Conservation (phyloP, 2,113 vertebrate genomes). For the Stigmatopora argus region DNA sequence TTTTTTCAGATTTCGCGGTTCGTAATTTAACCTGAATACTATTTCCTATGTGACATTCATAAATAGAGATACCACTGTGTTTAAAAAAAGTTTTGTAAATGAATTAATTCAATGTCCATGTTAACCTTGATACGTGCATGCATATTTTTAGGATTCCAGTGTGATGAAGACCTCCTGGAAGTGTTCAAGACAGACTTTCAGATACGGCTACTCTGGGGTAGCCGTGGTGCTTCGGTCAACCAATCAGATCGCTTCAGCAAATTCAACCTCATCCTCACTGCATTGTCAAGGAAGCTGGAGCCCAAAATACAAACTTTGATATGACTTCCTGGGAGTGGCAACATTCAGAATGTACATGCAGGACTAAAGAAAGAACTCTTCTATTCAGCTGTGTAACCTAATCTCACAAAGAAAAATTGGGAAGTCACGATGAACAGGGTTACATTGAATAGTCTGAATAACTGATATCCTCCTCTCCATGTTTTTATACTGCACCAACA, state of each 20-base stretch:
- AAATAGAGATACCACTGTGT: background rate
- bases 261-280: constrained; percentile 93
- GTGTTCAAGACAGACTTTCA: constrained; percentile 95
- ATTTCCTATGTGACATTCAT: no score
- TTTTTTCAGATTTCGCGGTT: no score
- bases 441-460: no score
- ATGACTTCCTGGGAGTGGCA: constrained; percentile 41
- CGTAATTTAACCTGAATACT: no score
- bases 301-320: constrained; percentile 76
- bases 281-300: constrained; percentile 90
- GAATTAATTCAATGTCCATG: background rate
- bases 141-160: constrained; percentile 74
- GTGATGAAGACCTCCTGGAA: constrained; percentile 85
- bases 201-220: constrained; percentile 93
- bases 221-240: constrained; percentile 88
- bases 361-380: background rate
- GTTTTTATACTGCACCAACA: no score
- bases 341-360: background rate
- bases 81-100: background rate
- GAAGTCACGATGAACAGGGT: no score
- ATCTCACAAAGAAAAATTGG: background rate
- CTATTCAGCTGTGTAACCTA: background rate
- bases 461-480: no score
- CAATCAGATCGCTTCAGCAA: constrained; percentile 87
- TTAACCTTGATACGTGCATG: background rate